Evolutionary conservation across 2,888 invertebrate species (phyloP), one percentile per base, ranked within the genome.

Genomic region (Zygaena filipendulae): DNA sequence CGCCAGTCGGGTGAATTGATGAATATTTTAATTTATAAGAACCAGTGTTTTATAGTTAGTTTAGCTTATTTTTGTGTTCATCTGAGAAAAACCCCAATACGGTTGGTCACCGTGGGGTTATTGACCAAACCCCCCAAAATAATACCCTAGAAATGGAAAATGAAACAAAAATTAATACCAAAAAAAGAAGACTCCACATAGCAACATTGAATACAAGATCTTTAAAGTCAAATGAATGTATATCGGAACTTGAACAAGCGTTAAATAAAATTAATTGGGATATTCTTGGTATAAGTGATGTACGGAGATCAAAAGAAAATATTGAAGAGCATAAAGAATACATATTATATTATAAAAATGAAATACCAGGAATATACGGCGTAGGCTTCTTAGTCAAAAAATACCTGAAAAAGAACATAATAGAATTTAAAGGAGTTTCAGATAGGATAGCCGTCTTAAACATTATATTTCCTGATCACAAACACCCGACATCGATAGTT

Each of bases 341-440:
- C 16, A 39, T 40, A 11, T 13, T 42, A 1, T 39, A 29, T 23
- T 33, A 38, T 14, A 39, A 25, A 29, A 36, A 38, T 3, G 23
- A 36, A 21, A 39, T 21, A 16, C 12, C 18, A 12, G 38, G 36
- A 7, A 13, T 20, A 10, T 27, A 38, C 19, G 39, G 42, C 10
- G 35, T 42, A 11, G 40, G 43, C 11, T 45, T 42, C 10, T 10
- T 43, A 16, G 23, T 43, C 4, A 37, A 39, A 20, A 35, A 29
- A 31, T 12, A 35, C 2, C 21, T 33, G 7, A 38, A 30, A 27
- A 11, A 34, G 11, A 23, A 31, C 4, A 36, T 40, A 1, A 22
- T 25, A 21, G 35, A 30, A 30, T 31, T 40, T 10, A 23, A 22
- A 19, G 38, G 38, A 7, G 19, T 40, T 10, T 40, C 38, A 11